Base-by-base conservation (phyloP, 2,797 vertebrate genomes). In the Lepilemur septentrionalis region DNA sequence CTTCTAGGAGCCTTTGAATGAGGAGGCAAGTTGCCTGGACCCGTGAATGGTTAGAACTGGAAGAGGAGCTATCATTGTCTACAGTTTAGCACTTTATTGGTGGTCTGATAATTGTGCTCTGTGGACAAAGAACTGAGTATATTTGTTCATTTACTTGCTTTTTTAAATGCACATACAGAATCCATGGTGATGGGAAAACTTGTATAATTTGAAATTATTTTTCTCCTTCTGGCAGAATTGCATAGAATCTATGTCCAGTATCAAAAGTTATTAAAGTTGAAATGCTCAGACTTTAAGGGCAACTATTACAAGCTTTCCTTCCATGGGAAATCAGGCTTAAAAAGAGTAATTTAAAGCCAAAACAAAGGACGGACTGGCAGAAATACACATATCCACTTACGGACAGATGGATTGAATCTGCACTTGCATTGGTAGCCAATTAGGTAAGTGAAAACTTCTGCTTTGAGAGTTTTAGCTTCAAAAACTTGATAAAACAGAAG, bases 361-460 rank as follows among this genome's bases (percentile, higher is more conserved):
- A 97, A 93, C 80, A 89, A 88, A 97, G 84, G 70, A 25, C 25
- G 90, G 79, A 75, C 90, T 93, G 92, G 84, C 93, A 92, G 78
- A 96, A 72, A 86, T 91, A 81, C 55, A 79, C 72, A 93, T 80
- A 84, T 83, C 43, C 72, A 92, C 72, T 94, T 85, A 95, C 67
- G 61, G 61, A 90, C 94, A 96, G 92, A 97, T 96, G 96, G 96
- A 93, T 96, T 92, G 63, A 95, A 97, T 97, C 94, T 93, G 18
- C 22, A 70, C 55, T 87, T 92, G 48, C 73, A 88, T 61, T 96
- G 89, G 92, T 82, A 90, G 87, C 90, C 95, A 97, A 84, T 89
- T 97, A 96, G 92, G 92, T 96, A 92, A 96, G 80, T 88, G 88
- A 94, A 96, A 96, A 96, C 95, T 96, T 96, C 92, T 96, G 90